These are phyloP conservation scores for Penelope pileata DNA, from an alignment of 2,113 vertebrate species.

Conservation along the genomic window DNA sequence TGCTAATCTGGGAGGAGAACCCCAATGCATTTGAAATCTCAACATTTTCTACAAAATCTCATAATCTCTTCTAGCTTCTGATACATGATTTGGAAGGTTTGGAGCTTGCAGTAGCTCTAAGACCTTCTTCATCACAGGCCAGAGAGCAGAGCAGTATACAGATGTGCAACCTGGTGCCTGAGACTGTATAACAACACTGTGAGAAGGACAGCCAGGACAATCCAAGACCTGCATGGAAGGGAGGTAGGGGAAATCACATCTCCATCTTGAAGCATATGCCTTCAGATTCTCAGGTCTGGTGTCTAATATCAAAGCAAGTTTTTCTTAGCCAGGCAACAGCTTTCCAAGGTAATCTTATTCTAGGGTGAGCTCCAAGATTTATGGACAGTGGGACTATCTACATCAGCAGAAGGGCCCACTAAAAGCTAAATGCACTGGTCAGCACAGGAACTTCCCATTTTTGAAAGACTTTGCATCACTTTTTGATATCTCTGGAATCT, in stretches of 20 bases:
- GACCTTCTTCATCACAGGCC: not conserved
- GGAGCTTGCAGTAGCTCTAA: not conserved
- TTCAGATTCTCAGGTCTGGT: not conserved
- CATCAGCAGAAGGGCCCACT: not conserved
- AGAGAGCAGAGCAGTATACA: not conserved
- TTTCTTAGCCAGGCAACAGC: not conserved
- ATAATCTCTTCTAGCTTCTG: not conserved
- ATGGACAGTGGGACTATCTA: not conserved
- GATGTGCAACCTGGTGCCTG: not conserved
- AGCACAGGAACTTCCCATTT: constrained; percentile 49
- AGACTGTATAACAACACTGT: not conserved
- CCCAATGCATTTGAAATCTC: not conserved
- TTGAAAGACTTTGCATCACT: not conserved
- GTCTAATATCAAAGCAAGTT: constrained; percentile 8
- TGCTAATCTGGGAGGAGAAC: not conserved
- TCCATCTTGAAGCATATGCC: not conserved
- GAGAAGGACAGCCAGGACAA: not conserved
- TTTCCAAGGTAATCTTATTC: constrained; percentile 9
- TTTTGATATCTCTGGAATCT: not conserved
- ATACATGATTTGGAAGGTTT: not conserved
- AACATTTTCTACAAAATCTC: not conserved
- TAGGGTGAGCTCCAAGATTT: not conserved
- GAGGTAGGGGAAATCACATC: not conserved
- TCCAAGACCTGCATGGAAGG: not conserved
- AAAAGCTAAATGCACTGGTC: not conserved